Conservation (phyloP, 1,140 invertebrate species). For the Aricia agestis region DNA sequence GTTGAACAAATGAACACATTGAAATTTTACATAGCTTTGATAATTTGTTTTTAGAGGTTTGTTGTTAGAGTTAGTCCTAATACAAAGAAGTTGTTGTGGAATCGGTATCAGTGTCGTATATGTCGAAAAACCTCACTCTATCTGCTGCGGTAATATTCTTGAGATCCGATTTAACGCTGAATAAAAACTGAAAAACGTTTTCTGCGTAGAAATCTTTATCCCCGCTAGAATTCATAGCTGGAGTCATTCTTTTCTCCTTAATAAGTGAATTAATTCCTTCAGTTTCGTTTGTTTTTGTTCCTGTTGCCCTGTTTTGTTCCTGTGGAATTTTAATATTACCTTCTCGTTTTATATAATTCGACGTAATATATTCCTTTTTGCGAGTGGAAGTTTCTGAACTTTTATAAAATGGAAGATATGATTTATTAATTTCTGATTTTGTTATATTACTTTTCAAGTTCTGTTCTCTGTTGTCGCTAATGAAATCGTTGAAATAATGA, state of each 20-base stretch:
- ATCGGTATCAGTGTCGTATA: constrained; percentile 43
- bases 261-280: background rate
- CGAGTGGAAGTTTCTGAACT: background rate
- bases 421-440: background rate
- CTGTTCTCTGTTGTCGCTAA: background rate
- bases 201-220: background rate
- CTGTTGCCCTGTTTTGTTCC: too few relatives aligned
- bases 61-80: background rate
- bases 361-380: background rate
- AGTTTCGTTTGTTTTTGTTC: background rate
- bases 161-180: constrained; percentile 1
- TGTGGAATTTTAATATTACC: background rate
- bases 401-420: constrained; percentile 6
- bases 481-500: constrained; percentile 52
- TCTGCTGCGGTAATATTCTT: constrained; percentile 37
- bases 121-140: constrained; percentile 62
- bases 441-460: background rate
- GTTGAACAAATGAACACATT: too few relatives aligned
- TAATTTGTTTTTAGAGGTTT: too few relatives aligned
- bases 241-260: background rate
- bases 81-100: constrained; percentile 1
- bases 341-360: background rate
- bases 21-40: too few relatives aligned
- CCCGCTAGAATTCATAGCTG: background rate
- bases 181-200: background rate